These are phyloP conservation scores for Takifugu flavidus DNA, from an alignment of 2,113 vertebrate genomes.

Conservation along the genomic window DNA sequence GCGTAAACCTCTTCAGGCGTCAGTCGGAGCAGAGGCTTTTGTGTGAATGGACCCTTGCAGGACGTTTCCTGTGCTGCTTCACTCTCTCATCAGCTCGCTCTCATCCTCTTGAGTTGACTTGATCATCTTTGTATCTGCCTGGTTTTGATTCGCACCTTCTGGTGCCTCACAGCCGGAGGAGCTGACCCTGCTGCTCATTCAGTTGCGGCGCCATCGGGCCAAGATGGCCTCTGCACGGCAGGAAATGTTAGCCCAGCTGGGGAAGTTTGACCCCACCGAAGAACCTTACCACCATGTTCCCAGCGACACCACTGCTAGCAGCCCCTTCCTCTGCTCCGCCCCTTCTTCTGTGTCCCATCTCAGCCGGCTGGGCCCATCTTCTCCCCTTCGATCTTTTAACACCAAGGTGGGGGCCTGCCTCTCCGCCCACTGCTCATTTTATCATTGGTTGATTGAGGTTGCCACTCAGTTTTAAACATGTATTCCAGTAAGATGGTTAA, in stretches of 20 bases:
- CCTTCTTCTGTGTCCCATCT: conserved; percentile 42
- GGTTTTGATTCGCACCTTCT: conserved; percentile 25
- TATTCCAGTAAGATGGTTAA: too few relatives aligned
- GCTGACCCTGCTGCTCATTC: conserved; percentile 93
- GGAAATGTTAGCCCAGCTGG: conserved; percentile 84
- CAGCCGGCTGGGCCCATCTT: conserved; percentile 28
- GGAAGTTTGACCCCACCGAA: conserved; percentile 75
- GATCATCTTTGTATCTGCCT: too few relatives aligned
- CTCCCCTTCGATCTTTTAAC: conserved; percentile 36
- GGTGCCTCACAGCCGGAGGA: conserved; percentile 86
- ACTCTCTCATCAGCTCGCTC: too few relatives aligned
- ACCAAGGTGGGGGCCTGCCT: conserved; percentile 60
- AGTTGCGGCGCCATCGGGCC: conserved; percentile 92
- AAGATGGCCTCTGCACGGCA: conserved; percentile 87
- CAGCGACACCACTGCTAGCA: conserved; percentile 17
- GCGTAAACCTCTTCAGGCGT: too few relatives aligned
- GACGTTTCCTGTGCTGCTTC: too few relatives aligned
- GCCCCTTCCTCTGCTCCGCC: conserved; percentile 45
- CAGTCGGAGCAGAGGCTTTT: too few relatives aligned
- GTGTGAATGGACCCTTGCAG: too few relatives aligned
- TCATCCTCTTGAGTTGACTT: not conserved
- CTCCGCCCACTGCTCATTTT: conserved; percentile 22
- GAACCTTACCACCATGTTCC: conserved; percentile 34
- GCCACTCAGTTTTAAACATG: not conserved
- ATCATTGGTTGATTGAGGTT: conserved; percentile 23